Percentiles rank a stretch among this genome's conserved stretches.
Conservation (phyloP, 37 sponge, comb jelly and placozoan genomes). For the Mnemiopsis leidyi region DNA sequence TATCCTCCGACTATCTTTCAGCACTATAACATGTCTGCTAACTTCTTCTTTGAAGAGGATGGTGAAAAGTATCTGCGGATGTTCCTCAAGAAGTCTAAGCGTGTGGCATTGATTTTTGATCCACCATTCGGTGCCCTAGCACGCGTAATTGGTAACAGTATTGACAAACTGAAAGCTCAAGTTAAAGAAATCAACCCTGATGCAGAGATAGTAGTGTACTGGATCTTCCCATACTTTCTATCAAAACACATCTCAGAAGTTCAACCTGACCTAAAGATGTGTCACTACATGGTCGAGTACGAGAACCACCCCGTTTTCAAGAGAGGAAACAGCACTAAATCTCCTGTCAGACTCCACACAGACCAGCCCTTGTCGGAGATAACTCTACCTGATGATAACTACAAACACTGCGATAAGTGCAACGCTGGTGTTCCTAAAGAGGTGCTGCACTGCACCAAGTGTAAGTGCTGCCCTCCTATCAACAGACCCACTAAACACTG, state of each 20-base stretch:
- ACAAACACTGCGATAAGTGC: constrained; percentile 43
- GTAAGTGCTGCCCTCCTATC: constrained; percentile 36
- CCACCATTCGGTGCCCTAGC: constrained; percentile 56
- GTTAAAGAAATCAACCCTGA: constrained; percentile 44
- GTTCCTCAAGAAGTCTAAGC: constrained; percentile 25
- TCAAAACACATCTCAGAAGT: constrained; percentile 45
- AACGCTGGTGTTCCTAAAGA: background rate
- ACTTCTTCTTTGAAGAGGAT: constrained; percentile 56
- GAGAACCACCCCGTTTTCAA: constrained; percentile 65
- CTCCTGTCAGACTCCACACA: constrained; percentile 25
- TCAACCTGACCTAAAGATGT: constrained; percentile 25
- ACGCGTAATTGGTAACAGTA: constrained; percentile 1
- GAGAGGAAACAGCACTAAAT: constrained; percentile 1
- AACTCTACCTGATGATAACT: constrained; percentile 26
- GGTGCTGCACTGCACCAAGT: constrained; percentile 47
- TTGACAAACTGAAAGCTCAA: background rate
- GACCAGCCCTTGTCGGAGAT: constrained; percentile 6
- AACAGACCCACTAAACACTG: constrained; percentile 45
- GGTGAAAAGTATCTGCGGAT: constrained; percentile 46
- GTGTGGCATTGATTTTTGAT: background rate
- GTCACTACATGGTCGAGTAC: constrained; percentile 56
- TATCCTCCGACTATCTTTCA: constrained; percentile 51
- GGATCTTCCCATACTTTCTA: constrained; percentile 58
- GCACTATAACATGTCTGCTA: constrained; percentile 53
- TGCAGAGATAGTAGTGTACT: background rate